A percentile compares a stretch with the other conserved stretches of the same genome.
phyloP scores from a whole-genome alignment of 2,888 invertebrate genomes.

The Buathra laborator region DNA sequence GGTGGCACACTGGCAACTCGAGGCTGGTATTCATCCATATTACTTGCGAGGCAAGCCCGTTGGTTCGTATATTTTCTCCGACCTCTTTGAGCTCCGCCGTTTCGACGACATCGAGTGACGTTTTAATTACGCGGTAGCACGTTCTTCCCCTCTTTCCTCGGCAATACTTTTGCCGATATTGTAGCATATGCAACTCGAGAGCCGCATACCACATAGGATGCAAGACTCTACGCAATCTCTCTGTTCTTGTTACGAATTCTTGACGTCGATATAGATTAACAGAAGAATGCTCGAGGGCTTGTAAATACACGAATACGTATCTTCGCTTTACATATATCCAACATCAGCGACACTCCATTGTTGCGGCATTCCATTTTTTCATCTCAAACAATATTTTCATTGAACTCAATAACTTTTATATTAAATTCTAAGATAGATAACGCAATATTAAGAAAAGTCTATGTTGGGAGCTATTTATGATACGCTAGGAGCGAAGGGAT shows the following conservation, averaged over 20 bases:
- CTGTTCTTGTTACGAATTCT: not conserved
- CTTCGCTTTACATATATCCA: too few species aligned
- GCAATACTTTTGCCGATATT: constrained; percentile 14
- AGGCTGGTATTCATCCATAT: constrained; percentile 21
- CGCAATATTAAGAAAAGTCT: too few species aligned
- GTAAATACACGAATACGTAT: too few species aligned
- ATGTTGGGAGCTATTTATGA: too few species aligned
- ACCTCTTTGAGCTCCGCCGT: constrained; percentile 27
- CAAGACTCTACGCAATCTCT: not conserved
- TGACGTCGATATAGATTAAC: too few species aligned
- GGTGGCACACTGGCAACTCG: not conserved
- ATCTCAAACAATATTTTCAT: too few species aligned
- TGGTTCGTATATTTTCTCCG: not conserved
- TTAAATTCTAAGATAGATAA: too few species aligned
- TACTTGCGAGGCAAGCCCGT: constrained; percentile 12
- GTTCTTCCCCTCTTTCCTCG: not conserved
- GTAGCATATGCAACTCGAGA: constrained; percentile 11
- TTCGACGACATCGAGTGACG: constrained; percentile 42
- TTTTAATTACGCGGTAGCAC: constrained; percentile 36
- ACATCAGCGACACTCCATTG: too few species aligned
- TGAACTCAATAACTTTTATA: too few species aligned
- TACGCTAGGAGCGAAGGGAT: too few species aligned
- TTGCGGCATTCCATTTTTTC: too few species aligned
- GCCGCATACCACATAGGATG: not conserved
- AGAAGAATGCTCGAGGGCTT: too few species aligned